These are phyloP conservation scores for Leuciscus waleckii DNA, from an alignment of 2,797 vertebrate genomes.

Conservation along the genomic window DNA sequence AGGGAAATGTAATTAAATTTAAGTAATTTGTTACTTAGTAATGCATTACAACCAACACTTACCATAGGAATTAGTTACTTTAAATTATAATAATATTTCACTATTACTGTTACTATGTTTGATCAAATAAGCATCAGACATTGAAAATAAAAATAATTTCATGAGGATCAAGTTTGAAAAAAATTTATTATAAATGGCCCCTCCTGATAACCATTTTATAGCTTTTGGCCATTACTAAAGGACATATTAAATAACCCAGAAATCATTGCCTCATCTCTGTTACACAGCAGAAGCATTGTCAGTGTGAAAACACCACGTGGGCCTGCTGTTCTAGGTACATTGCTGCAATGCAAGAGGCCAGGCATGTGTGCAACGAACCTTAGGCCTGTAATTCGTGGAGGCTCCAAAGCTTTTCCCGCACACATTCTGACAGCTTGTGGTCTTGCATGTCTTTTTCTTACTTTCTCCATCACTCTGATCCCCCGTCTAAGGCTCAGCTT, in stretches of 20 bases:
- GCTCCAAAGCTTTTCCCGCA: not conserved
- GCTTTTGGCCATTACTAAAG: not conserved
- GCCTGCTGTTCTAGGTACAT: not conserved
- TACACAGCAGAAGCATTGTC: not conserved
- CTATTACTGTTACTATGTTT: not conserved
- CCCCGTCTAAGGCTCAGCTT: constrained; percentile 13
- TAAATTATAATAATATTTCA: not conserved
- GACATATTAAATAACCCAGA: not conserved
- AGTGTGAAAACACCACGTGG: not conserved
- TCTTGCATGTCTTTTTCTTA: constrained; percentile 7
- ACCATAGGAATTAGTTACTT: not conserved
- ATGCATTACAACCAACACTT: not conserved
- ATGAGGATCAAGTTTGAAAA: not conserved
- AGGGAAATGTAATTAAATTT: not conserved
- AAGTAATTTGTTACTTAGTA: not conserved
- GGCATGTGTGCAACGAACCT: not conserved
- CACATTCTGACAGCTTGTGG: constrained; percentile 15
- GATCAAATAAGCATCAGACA: not conserved
- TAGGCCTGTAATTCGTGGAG: not conserved
- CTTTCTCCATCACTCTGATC: constrained; percentile 11
- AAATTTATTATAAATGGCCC: not conserved
- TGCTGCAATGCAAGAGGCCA: not conserved
- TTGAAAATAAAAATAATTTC: not conserved
- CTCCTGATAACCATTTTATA: not conserved
- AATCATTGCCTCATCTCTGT: not conserved